Evolutionary conservation across 2,113 vertebrate species (phyloP), one percentile per base, ranked within the genome.

Genomic region (Thalassoma bifasciatum): DNA sequence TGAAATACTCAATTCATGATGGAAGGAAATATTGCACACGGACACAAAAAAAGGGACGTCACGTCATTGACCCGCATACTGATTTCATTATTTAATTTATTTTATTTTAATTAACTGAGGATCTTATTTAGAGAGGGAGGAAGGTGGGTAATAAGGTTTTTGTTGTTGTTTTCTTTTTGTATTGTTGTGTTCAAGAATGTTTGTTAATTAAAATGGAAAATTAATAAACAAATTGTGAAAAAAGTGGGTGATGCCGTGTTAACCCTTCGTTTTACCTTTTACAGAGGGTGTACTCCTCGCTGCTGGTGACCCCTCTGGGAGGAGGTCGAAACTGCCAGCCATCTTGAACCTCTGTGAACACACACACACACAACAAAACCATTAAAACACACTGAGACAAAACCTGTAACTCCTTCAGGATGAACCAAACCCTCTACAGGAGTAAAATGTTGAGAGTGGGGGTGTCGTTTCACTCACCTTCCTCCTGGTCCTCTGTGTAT

Each of bases 271-370:
- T 1, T 76, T 95, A 98, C 97, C 97, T 98, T 95, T 98, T 98
- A 92, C 98, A 99, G 75, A 99, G 92, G 0, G 97, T 99, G 85
- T 99, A 99, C 57, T 99, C 98, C 88, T 99, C 98, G 57, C 98
- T 99, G 94, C 98, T 98, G 57, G 97, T 99, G 89, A 99, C 96
- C 71, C 98, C 98, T 89, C 98, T 85, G 59, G 98, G 98, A 64
- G 98, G 98, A 72, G 98, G 96, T 11, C 98, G 95, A 92, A 97
- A 99, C 91, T 96, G 96, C 98, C 98, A 99, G 67, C 96, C 96
- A 91, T 98, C 97, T 86, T 94, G 94, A 69, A 93, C 83, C 47
- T 94, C 93, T 94, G 88, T 66, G 22, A 64, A 83, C 9, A 70
- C 42, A 72, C 65, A 84, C 14, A 64, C 17, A 54, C 22, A 21